Conservation (phyloP, 2,797 vertebrate genomes). For the Octomys mimax region DNA sequence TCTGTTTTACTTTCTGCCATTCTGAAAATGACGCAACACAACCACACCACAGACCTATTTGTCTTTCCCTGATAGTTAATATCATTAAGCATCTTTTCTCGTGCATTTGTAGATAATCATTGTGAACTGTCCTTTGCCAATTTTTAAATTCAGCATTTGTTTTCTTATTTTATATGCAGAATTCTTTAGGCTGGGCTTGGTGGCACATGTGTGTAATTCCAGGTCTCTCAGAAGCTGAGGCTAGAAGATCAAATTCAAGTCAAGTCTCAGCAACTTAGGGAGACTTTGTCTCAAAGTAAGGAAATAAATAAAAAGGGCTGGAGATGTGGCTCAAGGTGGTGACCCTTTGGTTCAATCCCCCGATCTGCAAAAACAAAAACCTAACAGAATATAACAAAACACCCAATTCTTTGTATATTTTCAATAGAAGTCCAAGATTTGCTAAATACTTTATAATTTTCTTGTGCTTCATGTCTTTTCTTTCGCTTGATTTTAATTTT, state of each 20-base stretch:
- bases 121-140: neutral
- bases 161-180: neutral
- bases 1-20: neutral
- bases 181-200: neutral
- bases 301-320: neutral
- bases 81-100: neutral
- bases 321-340: neutral
- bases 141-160: constrained; percentile 19
- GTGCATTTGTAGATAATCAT: neutral
- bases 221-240: neutral
- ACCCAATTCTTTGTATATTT: neutral
- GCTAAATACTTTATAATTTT: neutral
- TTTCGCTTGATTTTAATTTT: constrained; percentile 19
- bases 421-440: neutral
- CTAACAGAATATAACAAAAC: neutral
- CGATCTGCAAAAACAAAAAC: neutral
- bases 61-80: neutral
- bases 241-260: neutral
- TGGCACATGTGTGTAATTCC: too few relatives aligned
- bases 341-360: neutral
- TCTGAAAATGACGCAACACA: neutral
- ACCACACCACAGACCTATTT: neutral
- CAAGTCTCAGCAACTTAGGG: neutral
- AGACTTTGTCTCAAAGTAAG: neutral
- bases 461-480: constrained; percentile 7